phyloP scores from a whole-genome alignment of 2,797 vertebrate species.

The Sternarchorhynchus goeldii region DNA sequence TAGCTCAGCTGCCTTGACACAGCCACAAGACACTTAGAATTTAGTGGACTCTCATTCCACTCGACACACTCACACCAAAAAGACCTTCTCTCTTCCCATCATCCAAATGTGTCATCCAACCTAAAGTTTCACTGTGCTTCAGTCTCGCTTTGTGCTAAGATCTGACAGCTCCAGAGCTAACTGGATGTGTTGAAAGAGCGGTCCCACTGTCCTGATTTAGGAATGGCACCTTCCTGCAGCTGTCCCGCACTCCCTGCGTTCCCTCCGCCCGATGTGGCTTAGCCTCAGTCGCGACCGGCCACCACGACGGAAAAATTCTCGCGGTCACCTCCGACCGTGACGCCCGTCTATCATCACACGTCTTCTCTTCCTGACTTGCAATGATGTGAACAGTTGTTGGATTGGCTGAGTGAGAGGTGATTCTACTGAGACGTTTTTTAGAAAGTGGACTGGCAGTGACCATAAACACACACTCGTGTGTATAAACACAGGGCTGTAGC shows the following conservation, averaged over 20 bases:
- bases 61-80: not conserved
- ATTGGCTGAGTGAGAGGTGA: too few species aligned
- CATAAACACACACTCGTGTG: too few species aligned
- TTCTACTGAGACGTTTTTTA: too few species aligned
- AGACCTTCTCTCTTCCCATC: not conserved
- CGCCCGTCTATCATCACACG: conserved; percentile 38
- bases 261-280: not conserved
- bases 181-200: not conserved
- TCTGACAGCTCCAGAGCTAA: not conserved
- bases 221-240: conserved; percentile 16
- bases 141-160: too few species aligned
- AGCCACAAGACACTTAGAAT: not conserved
- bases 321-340: conserved; percentile 43
- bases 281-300: not conserved
- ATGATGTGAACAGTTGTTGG: too few species aligned
- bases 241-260: not conserved
- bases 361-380: too few species aligned
- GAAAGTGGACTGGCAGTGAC: too few species aligned
- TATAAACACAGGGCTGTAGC: too few species aligned
- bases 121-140: too few species aligned
- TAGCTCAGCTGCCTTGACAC: conserved; percentile 57
- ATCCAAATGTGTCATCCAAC: too few species aligned
- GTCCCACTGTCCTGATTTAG: conserved; percentile 13
- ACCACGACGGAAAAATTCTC: conserved; percentile 23
- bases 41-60: conserved; percentile 11